Percentiles rank a stretch among this genome's conserved stretches.
phyloP scores from a whole-genome alignment of 2,797 vertebrate species.

The Sebastes iracundus region DNA sequence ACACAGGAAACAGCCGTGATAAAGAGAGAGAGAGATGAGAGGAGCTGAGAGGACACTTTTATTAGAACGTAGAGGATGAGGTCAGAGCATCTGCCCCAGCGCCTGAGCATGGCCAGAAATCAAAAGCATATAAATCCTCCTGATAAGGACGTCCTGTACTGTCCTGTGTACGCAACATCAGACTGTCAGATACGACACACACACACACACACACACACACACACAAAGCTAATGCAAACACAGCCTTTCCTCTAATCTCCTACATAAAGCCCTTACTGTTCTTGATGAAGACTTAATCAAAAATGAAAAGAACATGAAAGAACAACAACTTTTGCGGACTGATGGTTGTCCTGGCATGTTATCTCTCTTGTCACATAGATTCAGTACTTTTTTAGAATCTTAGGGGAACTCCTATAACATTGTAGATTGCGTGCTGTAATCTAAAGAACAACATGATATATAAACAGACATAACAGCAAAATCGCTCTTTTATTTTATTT shows the following conservation, averaged over 20 bases:
- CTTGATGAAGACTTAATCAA: conserved; percentile 44
- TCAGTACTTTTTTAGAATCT: neutral
- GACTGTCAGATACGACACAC: conserved; percentile 2
- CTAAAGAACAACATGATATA: neutral
- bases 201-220: conserved; percentile 10
- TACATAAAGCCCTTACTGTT: conserved; percentile 25
- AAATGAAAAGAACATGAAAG: conserved; percentile 33
- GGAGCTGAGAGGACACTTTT: conserved; percentile 59
- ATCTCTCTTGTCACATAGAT: neutral
- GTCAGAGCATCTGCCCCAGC: conserved; percentile 52
- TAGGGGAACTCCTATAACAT: neutral
- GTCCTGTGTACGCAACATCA: conserved; percentile 10
- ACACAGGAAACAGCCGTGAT: conserved; percentile 14
- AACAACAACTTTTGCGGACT: conserved; percentile 34
- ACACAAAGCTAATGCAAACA: conserved; percentile 17
- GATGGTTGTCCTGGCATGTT: neutral
- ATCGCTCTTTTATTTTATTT: too few relatives aligned
- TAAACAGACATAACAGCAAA: neutral
- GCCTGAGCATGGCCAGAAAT: conserved; percentile 62
- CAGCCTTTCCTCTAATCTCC: conserved; percentile 56
- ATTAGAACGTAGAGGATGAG: conserved; percentile 62
- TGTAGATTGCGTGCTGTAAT: neutral
- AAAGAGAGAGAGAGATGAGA: neutral
- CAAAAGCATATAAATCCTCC: conserved; percentile 68
- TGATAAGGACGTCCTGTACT: conserved; percentile 65